Evolutionary conservation across 1,140 invertebrate genomes (phyloP).

Genomic region (Cydia strobilella): DNA sequence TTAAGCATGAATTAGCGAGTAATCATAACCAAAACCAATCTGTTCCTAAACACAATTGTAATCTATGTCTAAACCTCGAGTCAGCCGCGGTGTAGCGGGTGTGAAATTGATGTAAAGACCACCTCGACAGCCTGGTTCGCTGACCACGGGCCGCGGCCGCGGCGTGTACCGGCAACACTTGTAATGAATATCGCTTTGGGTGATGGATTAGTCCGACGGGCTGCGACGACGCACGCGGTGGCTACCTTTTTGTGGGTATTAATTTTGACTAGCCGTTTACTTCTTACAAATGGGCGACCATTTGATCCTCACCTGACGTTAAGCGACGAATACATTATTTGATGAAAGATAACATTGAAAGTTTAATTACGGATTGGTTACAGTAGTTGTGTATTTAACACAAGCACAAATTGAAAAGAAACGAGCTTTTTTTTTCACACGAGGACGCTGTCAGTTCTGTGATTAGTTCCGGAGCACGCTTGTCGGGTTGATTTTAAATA

Average conservation of each 20-base stretch:
- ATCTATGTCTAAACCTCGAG: neutral
- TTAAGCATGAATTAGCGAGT: neutral
- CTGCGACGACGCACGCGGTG: neutral
- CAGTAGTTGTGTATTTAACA: neutral
- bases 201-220: constrained; percentile 25
- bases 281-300: neutral
- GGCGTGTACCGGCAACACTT: neutral
- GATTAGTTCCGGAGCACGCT: neutral
- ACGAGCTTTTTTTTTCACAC: neutral
- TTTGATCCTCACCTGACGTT: constrained; percentile 8
- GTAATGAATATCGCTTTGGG: constrained; percentile 22
- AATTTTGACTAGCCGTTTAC: neutral
- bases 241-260: constrained; percentile 28
- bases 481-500: neutral
- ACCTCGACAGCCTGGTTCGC: constrained; percentile 8
- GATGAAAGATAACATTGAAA: constrained; percentile 5
- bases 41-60: neutral
- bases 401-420: neutral
- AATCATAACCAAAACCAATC: neutral
- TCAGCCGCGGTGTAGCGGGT: constrained; percentile 6
- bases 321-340: neutral
- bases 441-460: constrained; percentile 10
- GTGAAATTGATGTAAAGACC: constrained; percentile 27
- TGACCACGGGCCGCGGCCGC: neutral
- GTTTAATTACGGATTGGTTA: constrained; percentile 11